Percentiles rank a stretch among this genome's conserved stretches.
phyloP scores from a whole-genome alignment of 2,113 vertebrate species.

The Arenaria interpres region DNA sequence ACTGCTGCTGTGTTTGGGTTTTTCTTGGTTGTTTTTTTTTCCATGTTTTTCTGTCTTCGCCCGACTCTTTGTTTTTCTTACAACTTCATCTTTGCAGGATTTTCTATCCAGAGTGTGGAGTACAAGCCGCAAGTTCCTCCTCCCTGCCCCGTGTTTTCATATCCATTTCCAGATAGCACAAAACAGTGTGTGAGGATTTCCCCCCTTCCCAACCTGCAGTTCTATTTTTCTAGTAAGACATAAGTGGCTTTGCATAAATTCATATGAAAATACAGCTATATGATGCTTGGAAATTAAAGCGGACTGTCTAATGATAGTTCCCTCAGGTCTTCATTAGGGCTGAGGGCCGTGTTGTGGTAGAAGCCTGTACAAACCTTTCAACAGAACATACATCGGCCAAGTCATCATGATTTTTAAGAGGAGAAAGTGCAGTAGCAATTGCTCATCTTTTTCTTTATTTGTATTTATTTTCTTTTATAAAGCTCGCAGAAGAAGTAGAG shows the following conservation, averaged over 20 bases:
- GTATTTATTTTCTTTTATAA: not conserved
- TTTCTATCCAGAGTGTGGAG: not conserved
- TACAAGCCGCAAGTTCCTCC: not conserved
- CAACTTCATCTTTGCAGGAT: not conserved
- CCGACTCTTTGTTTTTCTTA: not conserved
- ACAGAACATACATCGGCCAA: not conserved
- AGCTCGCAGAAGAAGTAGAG: not conserved
- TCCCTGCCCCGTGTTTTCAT: not conserved
- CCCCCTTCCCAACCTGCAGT: not conserved
- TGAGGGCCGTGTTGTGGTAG: not conserved
- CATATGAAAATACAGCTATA: not conserved
- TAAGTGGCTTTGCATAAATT: not conserved
- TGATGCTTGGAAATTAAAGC: slow-evolving; percentile 22
- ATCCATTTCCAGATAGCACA: not conserved
- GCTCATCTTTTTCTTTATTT: not conserved
- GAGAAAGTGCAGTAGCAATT: not conserved
- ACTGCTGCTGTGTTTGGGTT: not conserved
- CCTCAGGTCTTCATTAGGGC: not conserved
- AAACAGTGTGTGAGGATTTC: not conserved
- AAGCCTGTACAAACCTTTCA: not conserved
- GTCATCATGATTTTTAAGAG: not conserved
- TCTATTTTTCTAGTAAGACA: not conserved
- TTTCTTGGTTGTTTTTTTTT: not conserved
- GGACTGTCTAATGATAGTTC: not conserved
- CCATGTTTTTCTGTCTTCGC: not conserved